These are phyloP conservation scores for Propithecus coquereli DNA, from an alignment of 2,113 vertebrate species.

Conservation along the genomic window DNA sequence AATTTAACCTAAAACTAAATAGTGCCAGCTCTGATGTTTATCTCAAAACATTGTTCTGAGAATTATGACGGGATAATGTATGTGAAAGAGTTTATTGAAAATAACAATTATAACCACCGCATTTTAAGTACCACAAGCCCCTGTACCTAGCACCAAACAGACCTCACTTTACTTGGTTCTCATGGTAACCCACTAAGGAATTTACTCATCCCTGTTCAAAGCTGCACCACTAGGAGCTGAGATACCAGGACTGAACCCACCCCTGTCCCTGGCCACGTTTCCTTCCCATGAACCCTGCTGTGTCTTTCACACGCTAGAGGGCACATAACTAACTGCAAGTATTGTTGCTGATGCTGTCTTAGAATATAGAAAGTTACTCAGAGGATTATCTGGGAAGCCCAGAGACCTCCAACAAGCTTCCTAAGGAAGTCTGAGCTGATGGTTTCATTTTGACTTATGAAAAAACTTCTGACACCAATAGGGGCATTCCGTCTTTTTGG, in stretches of 20 bases:
- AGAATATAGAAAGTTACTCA: too few relatives aligned
- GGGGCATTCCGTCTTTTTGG: not conserved
- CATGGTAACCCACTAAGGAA: not conserved
- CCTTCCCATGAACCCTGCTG: not conserved
- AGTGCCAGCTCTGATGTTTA: not conserved
- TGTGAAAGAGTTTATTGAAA: not conserved
- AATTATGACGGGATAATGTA: not conserved
- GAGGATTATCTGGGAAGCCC: not conserved
- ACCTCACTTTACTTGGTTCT: not conserved
- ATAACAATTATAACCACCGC: not conserved
- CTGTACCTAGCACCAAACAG: not conserved
- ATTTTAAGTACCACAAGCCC: not conserved
- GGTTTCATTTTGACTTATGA: not conserved
- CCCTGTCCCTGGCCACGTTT: fast-evolving
- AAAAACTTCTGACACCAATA: not conserved
- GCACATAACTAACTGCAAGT: fast-evolving
- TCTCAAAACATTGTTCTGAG: not conserved
- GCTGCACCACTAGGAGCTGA: fast-evolving
- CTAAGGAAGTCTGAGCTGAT: not conserved
- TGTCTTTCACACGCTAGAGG: too few relatives aligned
- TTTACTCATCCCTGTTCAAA: not conserved
- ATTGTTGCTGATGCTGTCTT: not conserved
- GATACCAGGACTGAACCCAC: not conserved
- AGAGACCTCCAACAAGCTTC: not conserved
- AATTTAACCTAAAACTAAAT: not conserved